Evolutionary conservation across 1,140 invertebrate species (phyloP).

Genomic region (Drosophila tsacasi): DNA sequence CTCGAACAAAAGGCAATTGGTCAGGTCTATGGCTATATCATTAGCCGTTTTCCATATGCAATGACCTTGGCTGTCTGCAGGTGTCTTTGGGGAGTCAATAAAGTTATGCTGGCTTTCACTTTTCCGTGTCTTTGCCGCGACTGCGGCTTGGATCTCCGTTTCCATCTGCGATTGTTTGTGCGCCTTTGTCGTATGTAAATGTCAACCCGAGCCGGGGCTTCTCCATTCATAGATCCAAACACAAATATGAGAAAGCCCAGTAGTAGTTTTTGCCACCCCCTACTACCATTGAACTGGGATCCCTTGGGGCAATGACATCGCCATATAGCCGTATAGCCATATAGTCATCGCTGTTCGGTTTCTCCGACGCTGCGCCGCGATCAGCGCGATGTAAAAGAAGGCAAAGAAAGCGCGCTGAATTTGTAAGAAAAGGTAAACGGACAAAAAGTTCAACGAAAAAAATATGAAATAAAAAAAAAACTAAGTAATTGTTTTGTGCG

Average conservation of each 20-base stretch:
- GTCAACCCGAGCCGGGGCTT: slow-evolving; percentile 38
- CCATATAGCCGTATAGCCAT: neutral
- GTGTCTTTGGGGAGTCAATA: slow-evolving; percentile 60
- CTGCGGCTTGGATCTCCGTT: slow-evolving; percentile 13
- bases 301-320: slow-evolving; percentile 68
- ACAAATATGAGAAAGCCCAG: slow-evolving; percentile 62
- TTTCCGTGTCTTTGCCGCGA: slow-evolving; percentile 32
- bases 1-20: slow-evolving; percentile 47
- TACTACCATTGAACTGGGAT: slow-evolving; percentile 5
- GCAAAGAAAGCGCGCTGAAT: slow-evolving; percentile 76
- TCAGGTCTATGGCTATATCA: slow-evolving; percentile 44
- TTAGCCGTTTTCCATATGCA: slow-evolving; percentile 47
- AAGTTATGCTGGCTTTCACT: slow-evolving; percentile 64
- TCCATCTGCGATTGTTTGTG: slow-evolving; percentile 13
- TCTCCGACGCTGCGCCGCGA: slow-evolving; percentile 41
- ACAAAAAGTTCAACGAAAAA: slow-evolving; percentile 39
- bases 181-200: slow-evolving; percentile 40
- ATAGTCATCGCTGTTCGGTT: slow-evolving; percentile 35
- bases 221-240: slow-evolving; percentile 31
- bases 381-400: slow-evolving; percentile 24
- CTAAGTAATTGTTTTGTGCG: slow-evolving; percentile 64
- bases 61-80: slow-evolving; percentile 67
- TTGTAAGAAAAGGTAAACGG: slow-evolving; percentile 59
- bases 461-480: slow-evolving; percentile 38
- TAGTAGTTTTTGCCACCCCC: slow-evolving; percentile 43